Evolutionary conservation across 2,113 vertebrate species (phyloP).

Genomic region (Caloenas nicobarica): DNA sequence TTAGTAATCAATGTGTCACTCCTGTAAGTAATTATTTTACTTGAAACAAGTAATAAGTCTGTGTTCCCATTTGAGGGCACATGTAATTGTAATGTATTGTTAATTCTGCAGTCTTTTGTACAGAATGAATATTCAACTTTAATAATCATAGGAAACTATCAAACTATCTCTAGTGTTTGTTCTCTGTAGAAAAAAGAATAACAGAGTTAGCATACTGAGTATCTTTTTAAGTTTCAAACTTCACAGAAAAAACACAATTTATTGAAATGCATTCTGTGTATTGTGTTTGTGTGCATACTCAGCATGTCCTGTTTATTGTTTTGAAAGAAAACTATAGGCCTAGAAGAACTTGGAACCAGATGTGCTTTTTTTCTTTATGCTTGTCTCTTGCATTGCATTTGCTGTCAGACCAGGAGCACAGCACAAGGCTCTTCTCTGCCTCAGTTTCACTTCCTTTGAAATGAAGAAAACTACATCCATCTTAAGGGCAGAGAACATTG

Average conservation of each 20-base stretch:
- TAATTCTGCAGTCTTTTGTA: conserved; percentile 55
- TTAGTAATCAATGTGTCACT: conserved; percentile 65
- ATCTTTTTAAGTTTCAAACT: conserved; percentile 16
- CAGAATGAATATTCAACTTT: conserved; percentile 42
- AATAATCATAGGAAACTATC: conserved; percentile 44
- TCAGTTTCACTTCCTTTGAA: background rate
- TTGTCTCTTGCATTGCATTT: background rate
- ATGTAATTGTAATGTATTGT: conserved; percentile 58
- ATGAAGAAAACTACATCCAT: background rate
- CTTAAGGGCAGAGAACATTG: background rate
- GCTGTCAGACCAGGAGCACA: background rate
- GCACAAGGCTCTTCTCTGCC: background rate
- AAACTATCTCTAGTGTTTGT: conserved; percentile 22
- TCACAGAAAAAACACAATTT: background rate
- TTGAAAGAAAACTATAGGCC: background rate
- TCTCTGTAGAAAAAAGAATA: background rate
- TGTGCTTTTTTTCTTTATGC: background rate
- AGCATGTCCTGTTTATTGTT: background rate
- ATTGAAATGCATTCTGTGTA: background rate
- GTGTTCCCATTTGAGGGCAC: conserved; percentile 50
- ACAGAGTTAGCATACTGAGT: background rate
- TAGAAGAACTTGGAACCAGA: background rate
- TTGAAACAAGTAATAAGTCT: conserved; percentile 60
- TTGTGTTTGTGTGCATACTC: background rate
- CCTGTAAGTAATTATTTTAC: conserved; percentile 57